Base-by-base conservation (phyloP, 1,140 invertebrate genomes). In the Nasonia giraulti region DNA sequence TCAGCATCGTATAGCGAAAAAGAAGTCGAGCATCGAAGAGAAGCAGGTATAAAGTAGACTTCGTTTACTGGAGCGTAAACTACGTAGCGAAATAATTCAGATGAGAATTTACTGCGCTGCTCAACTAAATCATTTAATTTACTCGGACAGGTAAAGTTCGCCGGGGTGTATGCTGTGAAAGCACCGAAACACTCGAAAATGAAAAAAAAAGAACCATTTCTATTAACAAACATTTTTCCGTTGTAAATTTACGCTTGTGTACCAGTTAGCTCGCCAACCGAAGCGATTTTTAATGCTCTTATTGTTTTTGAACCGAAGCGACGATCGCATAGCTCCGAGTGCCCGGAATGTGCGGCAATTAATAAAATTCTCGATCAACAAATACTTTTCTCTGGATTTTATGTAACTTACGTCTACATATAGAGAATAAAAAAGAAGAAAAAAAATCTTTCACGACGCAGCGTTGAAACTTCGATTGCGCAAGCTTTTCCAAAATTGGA, bases 21-120 rank as follows among this genome's bases (percentile, higher is more conserved):
- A 55, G 50, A 20, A 55, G 14, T 20, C 50, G 14, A 55, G 50
- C 50, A 5, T 55, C 12, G 50, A 55, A 55, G 50, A 55, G 1
- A 7, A 62, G 23, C 23, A 69, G 68, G 17, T 23, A 20, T 20
- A 33, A 31, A 71, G 68, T 11, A 62, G 55, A 71, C 23, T 71
- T 71, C 8, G 23, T 31, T 71, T 71, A 71, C 68, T 71, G 68
- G 68, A 71, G 68, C 68, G 68, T 71, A 71, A 69, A 27, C 7
- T 31, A 11, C 27, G 55, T n/a, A 71, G 23, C 7, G 31, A 71
- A 71, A 71, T 71, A 27, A 27, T 71, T 71, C 68, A 71, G 31
- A 71, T 8, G 68, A n/a, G 55, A 62, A 62, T 62, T 62, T 62
- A 62, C 55, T 44, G 17, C 55, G 55, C 55, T 20, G 20, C 14